Base-by-base conservation (phyloP, 1,140 invertebrate genomes). In the Leptinotarsa texana region DNA sequence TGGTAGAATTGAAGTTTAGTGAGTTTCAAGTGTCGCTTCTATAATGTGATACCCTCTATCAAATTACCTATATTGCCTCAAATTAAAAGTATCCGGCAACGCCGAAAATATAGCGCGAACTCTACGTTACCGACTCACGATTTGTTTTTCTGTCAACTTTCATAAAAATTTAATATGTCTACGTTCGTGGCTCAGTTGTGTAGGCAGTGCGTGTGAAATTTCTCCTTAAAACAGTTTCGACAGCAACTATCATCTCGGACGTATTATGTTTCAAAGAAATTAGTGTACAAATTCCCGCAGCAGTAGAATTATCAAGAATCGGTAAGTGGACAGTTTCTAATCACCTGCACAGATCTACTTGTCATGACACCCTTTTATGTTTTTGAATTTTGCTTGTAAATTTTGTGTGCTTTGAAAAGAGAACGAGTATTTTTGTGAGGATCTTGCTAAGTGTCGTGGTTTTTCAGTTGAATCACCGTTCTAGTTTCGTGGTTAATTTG, bases 131-230 rank as follows among this genome's bases (percentile, higher is more conserved):
- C 75, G 72, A 65, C 49, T 67, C 17, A 21, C 21, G 15, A 49
- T 73, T 73, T 73, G 71, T 76, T 77, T 49, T 76, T 68, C 63
- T 51, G 71, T 24, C 73, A 73, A 65, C 21, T 77, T 73, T 74
- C 63, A 66, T 75, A 72, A 48, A 47, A 80, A 77, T 74, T 68
- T 67, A 80, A 82, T 74, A 82, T 82, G 81, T 78, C 77, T 77
- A 78, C 63, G 22, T 65, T 78, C 72, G 76, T 80, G 73, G 75
- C 80, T 82, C 80, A 78, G 76, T 80, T 78, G 80, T 81, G 80
- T 82, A 76, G 81, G 80, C 49, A 70, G 80, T 70, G 69, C 69
- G 63, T 67, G 73, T 77, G 75, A 61, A 72, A 75, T 78, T 79
- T 78, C 69, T 42, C 73, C 76, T 77, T 67, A 75, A 67, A 67